phyloP scores from a whole-genome alignment of 2,113 vertebrate genomes.

The Oreotragus oreotragus region DNA sequence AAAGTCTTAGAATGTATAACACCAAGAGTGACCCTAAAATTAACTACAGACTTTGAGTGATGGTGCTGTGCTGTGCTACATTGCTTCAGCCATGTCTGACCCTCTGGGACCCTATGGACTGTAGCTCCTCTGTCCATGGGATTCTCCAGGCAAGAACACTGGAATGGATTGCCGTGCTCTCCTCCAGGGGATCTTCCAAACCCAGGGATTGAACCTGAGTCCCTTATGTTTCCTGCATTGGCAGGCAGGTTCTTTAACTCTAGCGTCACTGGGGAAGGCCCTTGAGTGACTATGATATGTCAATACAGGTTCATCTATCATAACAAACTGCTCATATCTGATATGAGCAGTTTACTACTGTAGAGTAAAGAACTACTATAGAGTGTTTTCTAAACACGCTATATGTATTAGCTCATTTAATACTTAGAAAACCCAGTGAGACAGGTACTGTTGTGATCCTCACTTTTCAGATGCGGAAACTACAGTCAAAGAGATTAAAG shows the following conservation, averaged over 20 bases:
- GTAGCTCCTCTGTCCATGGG: background rate
- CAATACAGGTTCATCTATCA: background rate
- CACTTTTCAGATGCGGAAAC: background rate
- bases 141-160: background rate
- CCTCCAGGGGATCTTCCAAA: background rate
- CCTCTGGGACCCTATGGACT: background rate
- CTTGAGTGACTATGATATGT: background rate
- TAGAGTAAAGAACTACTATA: background rate
- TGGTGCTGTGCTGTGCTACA: background rate
- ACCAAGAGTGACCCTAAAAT: background rate
- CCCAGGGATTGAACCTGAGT: background rate
- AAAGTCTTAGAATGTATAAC: background rate
- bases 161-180: background rate
- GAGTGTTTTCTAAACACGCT: background rate
- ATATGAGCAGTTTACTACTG: background rate
- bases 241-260: background rate
- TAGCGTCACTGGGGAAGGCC: background rate
- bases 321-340: too few relatives aligned
- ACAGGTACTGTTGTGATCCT: background rate
- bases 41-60: background rate
- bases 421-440: background rate
- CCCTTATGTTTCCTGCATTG: background rate
- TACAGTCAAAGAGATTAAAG: background rate
- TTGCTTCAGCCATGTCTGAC: background rate
- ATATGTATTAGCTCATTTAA: background rate